Base-by-base conservation (phyloP, 2,888 invertebrate species). In the Eremobia ochroleuca region DNA sequence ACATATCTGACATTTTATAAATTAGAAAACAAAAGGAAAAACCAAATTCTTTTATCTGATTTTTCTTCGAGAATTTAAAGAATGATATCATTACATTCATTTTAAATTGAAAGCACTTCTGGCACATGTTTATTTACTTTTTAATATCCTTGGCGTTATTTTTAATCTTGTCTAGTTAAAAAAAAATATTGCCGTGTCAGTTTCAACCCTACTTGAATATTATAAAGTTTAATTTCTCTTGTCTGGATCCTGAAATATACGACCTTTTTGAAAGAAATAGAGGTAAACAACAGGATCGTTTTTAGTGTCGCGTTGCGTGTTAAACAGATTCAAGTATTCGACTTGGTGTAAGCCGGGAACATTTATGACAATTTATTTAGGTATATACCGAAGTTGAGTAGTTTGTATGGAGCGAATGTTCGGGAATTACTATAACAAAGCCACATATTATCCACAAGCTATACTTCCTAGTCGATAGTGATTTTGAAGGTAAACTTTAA, bases 281-380 rank as follows among this genome's bases (percentile, higher is more conserved):
- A 70, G 58, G 62, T 73, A 77, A 83, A 82, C 73, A 86, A 88
- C 40, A 79, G 74, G 76, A 86, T 84, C 75, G 86, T 86, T 87
- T 87, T 87, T 86, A 82, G 79, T 77, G 76, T 69, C 68, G 80
- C 79, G 85, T 82, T 74, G 82, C 69, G 81, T 88, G 88, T 77
- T 79, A 85, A 81, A 82, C 65, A 84, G 73, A 85, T 87, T 86
- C 84, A 80, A 86, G 84, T 77, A 84, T 86, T 87, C 77, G 81
- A 78, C 70, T 84, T 58, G 28, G 55, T 79, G 73, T 84, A 80
- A 80, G 76, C 77, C 71, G 73, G 67, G 69, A 62, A 79, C 80
- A 82, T 86, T 87, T 80, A 77, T 85, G 82, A 79, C 65, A 66
- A 82, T 80, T 77, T 80, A 82, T 87, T 76, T 83, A 77, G 59